A percentile compares a stretch with the other conserved stretches of the same genome.
Conservation (phyloP, 2,888 invertebrate genomes). For the Linnaemya tessellans region DNA sequence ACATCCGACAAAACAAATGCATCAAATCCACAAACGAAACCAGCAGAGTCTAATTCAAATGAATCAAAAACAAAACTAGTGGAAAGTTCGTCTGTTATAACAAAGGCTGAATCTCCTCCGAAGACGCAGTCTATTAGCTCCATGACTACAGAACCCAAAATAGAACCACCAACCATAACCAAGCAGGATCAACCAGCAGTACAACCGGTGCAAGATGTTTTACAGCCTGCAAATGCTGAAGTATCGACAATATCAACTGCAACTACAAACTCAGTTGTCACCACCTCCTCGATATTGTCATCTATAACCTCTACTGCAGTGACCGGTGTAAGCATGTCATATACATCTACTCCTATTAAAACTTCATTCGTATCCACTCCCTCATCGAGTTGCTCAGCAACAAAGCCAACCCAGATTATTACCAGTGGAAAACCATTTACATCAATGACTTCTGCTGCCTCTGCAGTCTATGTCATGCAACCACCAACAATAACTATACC, state of each 20-base stretch:
- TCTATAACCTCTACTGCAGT: conserved; percentile 22
- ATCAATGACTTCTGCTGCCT: conserved; percentile 72
- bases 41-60: not conserved
- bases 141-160: conserved; percentile 77
- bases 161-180: conserved; percentile 80
- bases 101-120: conserved; percentile 74
- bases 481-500: conserved; percentile 88
- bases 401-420: conserved; percentile 49
- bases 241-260: conserved; percentile 16
- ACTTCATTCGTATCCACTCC: conserved; percentile 70
- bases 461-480: conserved; percentile 84
- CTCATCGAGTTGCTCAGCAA: conserved; percentile 32
- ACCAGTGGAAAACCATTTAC: conserved; percentile 78
- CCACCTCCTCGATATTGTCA: conserved; percentile 10
- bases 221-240: conserved; percentile 73
- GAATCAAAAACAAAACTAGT: conserved; percentile 42
- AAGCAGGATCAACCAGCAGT: conserved; percentile 80
- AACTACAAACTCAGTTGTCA: conserved; percentile 51
- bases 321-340: conserved; percentile 73
- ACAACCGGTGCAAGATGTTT: conserved; percentile 80
- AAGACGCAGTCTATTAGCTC: conserved; percentile 66
- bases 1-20: conserved; percentile 54
- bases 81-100: conserved; percentile 78
- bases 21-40: conserved; percentile 10
- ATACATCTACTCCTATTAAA: conserved; percentile 75